Percentiles rank a stretch among this genome's conserved stretches.
Evolutionary conservation across 1,140 invertebrate species (phyloP).

Genomic region (Drosophila melanogaster): DNA sequence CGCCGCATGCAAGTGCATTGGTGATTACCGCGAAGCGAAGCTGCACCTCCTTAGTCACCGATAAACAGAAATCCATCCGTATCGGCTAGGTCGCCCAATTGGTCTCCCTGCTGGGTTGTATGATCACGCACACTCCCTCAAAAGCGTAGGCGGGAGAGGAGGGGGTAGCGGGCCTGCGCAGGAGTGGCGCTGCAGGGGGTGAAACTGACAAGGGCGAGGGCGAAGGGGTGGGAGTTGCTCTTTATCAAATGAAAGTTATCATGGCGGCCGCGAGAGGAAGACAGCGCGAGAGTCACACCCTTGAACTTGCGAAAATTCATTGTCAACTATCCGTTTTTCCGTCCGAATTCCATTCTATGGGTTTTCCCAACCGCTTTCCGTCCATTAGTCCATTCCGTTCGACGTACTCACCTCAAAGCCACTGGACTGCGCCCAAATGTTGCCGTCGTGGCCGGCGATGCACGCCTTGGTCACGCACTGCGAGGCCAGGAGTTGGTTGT

Average conservation of each 20-base stretch:
- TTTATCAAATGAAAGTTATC: constrained; percentile 73
- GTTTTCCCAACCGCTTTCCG: too few relatives aligned
- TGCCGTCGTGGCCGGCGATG: constrained; percentile 97
- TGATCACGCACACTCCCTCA: constrained; percentile 16
- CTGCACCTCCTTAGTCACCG: constrained; percentile 52
- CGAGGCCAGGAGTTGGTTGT: constrained; percentile 97
- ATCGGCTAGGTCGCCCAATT: neutral
- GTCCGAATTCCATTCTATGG: neutral
- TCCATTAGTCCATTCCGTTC: neutral
- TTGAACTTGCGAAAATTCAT: constrained; percentile 80
- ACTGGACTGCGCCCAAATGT: constrained; percentile 97
- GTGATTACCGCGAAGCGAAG: constrained; percentile 3
- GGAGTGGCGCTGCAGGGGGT: constrained; percentile 27
- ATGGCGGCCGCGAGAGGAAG: constrained; percentile 60
- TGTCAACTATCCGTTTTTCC: constrained; percentile 42
- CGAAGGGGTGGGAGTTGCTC: constrained; percentile 30
- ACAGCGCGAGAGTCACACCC: constrained; percentile 75
- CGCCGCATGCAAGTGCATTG: neutral
- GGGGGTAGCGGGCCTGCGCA: constrained; percentile 22
- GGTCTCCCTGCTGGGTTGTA: neutral
- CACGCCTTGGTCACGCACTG: constrained; percentile 96
- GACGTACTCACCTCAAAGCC: constrained; percentile 93
- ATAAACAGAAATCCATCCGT: neutral
- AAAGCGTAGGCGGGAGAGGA: too few relatives aligned
- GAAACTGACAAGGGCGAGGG: constrained; percentile 4